These are phyloP conservation scores for Sterna hirundo DNA, from an alignment of 2,113 vertebrate genomes.

Conservation along the genomic window DNA sequence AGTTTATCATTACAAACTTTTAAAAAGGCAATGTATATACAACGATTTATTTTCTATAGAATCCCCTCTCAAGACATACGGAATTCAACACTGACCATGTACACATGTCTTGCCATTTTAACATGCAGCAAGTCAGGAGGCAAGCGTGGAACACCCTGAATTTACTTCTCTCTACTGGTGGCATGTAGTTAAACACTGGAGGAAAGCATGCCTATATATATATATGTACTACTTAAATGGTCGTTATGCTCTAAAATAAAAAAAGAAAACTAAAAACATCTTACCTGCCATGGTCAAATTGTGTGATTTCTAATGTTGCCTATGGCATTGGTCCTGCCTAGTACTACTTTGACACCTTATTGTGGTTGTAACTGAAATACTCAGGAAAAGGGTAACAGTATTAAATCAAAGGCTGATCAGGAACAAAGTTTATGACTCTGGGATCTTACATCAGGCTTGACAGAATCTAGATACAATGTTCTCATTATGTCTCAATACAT, in stretches of 20 bases:
- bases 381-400: background rate
- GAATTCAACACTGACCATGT: background rate
- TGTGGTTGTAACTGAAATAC: background rate
- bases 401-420: background rate
- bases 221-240: background rate
- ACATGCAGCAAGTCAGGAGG: background rate
- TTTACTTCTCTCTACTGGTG: background rate
- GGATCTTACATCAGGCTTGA: background rate
- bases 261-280: background rate
- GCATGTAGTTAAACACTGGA: background rate
- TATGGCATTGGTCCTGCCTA: background rate
- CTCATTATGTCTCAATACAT: background rate
- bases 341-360: background rate
- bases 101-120: background rate
- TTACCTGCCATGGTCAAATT: background rate
- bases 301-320: background rate
- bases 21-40: background rate
- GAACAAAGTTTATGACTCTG: background rate
- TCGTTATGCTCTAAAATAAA: rapidly evolving
- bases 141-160: background rate
- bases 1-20: background rate
- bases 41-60: background rate
- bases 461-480: background rate
- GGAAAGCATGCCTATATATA: background rate
- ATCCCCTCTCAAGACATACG: background rate